Evolutionary conservation across 2,888 invertebrate genomes (phyloP), one percentile per base, ranked within the genome.

Genomic region (Zygothrica quintamaculata): DNA sequence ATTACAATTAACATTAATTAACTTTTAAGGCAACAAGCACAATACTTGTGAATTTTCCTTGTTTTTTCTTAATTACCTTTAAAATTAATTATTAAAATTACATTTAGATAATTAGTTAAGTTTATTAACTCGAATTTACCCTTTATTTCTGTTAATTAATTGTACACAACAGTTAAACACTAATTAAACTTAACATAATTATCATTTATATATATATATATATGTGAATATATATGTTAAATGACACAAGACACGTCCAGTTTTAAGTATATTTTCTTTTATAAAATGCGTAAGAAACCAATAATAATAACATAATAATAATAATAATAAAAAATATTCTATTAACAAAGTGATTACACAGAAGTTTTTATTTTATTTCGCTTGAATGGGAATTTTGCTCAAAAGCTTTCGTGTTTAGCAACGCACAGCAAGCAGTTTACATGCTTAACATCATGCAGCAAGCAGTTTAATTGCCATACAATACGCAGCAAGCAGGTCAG

Each of bases 11-110:
- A 48, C 42, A 59, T 56, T 52, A 60, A 67, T n/a, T 60, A 22
- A 22, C 18, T 22, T 22, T 76, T 61, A 70, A 82, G 82, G 76
- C 79, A 72, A 58, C 33, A 22, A 76, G 80, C 85, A 81, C 82
- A 82, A 80, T 59, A 67, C 56, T 52, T 36, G 42, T n/a, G 56
- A 36, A 66, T 50, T 82, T 74, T 81, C 72, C 72, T 72, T 62
- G 72, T 77, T 68, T 59, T 46, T 57, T n/a, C n/a, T n/a, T n/a
- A n/a, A n/a, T n/a, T n/a, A n/a, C n/a, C n/a, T n/a, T n/a, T n/a
- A n/a, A n/a, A n/a, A n/a, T n/a, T n/a, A n/a, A n/a, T n/a, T n/a
- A n/a, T n/a, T n/a, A n/a, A n/a, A n/a, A n/a, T n/a, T n/a, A n/a
- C n/a, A n/a, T n/a, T n/a, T n/a, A n/a, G n/a, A 47, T 42, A 56